Percentiles rank a stretch among this genome's conserved stretches.
phyloP scores from a whole-genome alignment of 2,888 invertebrate genomes.

The Erebia aethiops region DNA sequence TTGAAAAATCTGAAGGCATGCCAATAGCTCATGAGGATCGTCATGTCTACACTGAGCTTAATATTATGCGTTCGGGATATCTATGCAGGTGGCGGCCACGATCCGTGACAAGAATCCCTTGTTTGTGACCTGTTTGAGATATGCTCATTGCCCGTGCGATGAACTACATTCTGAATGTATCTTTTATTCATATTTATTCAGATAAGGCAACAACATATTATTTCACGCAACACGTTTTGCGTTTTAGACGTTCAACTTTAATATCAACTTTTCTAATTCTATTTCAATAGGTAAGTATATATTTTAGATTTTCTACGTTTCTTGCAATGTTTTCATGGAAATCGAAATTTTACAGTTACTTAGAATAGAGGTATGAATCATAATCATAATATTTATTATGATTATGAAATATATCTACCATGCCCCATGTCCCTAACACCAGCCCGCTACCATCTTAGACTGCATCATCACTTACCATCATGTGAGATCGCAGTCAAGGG shows the following conservation, averaged over 20 bases:
- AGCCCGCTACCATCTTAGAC: too few species aligned
- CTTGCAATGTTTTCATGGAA: background rate
- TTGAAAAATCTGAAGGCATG: background rate
- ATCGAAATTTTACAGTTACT: background rate
- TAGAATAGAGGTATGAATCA: too few species aligned
- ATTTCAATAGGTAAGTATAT: too few species aligned
- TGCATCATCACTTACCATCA: too few species aligned
- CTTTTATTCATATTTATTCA: background rate
- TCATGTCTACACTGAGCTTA: conserved; percentile 16
- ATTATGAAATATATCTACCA: too few species aligned
- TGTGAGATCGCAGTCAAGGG: too few species aligned
- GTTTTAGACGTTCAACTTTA: background rate
- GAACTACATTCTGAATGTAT: conserved; percentile 32
- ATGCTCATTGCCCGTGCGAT: conserved; percentile 45
- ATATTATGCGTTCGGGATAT: conserved; percentile 61
- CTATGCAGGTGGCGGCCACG: conserved; percentile 71
- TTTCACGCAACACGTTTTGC: too few species aligned
- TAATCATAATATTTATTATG: too few species aligned
- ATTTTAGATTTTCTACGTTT: background rate
- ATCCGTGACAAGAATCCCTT: conserved; percentile 73
- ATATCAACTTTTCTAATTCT: too few species aligned
- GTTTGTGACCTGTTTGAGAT: conserved; percentile 64
- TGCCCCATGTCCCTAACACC: too few species aligned
- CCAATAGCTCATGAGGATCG: conserved; percentile 16
- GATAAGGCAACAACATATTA: background rate